These are phyloP conservation scores for Microtus pennsylvanicus DNA, from an alignment of 2,113 vertebrate genomes.

Conservation along the genomic window DNA sequence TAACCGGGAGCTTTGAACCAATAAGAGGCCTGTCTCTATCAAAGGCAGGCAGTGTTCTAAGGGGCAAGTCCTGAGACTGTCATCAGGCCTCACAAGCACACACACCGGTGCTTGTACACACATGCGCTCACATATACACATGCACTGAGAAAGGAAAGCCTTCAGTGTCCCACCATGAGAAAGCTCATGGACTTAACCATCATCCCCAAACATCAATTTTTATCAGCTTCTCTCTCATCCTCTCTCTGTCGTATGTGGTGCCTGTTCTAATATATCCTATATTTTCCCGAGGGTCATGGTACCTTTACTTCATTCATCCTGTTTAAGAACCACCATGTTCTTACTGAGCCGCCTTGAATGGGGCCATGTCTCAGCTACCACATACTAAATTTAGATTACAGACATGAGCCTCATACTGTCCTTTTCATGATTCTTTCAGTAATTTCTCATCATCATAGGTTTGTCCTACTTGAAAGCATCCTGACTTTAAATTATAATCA, in stretches of 20 bases:
- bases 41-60: not conserved
- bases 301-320: not conserved
- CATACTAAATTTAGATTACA: not conserved
- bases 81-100: not conserved
- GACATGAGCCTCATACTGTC: rapidly evolving
- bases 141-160: not conserved
- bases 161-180: too few species aligned
- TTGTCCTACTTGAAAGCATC: not conserved
- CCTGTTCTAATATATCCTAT: not conserved
- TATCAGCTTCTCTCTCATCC: not conserved
- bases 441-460: not conserved
- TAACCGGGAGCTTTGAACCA: not conserved
- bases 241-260: too few species aligned
- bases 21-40: not conserved
- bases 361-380: not conserved
- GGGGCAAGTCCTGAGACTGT: not conserved
- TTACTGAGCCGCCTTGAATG: not conserved
- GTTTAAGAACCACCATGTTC: not conserved
- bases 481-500: conserved; percentile 53
- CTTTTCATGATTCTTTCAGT: not conserved
- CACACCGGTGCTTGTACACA: not conserved
- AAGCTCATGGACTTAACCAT: not conserved
- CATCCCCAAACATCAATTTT: not conserved
- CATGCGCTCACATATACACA: not conserved
- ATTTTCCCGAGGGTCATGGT: not conserved